Conservation (phyloP, 1,140 invertebrate genomes). For the Drosophila lowei region DNA sequence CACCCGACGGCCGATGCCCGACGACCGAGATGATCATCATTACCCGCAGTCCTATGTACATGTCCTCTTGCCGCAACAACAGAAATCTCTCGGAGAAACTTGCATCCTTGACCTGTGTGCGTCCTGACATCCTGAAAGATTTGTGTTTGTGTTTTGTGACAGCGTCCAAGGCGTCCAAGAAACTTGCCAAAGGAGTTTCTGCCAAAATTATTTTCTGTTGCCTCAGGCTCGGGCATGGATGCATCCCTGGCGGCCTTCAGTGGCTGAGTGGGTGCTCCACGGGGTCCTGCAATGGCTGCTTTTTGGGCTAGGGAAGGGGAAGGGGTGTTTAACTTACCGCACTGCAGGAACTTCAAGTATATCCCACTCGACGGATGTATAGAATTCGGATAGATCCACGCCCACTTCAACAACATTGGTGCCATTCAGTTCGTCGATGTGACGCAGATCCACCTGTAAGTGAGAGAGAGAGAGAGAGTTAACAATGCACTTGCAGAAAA, state of each 20-base stretch:
- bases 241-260: background rate
- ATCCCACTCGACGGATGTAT: slow-evolving; percentile 99
- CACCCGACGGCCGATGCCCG: background rate
- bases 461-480: background rate
- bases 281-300: background rate
- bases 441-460: slow-evolving; percentile 92
- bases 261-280: background rate
- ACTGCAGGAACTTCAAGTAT: slow-evolving; percentile 97
- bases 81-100: slow-evolving; percentile 8
- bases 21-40: slow-evolving; percentile 19
- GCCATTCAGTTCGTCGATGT: slow-evolving; percentile 92
- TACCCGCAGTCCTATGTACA: background rate
- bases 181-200: slow-evolving; percentile 71
- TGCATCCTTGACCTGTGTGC: slow-evolving; percentile 66
- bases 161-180: slow-evolving; percentile 60
- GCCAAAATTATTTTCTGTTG: slow-evolving; percentile 53
- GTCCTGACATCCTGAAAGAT: slow-evolving; percentile 57
- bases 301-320: background rate
- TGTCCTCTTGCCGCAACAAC: background rate
- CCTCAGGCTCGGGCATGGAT: slow-evolving; percentile 15
- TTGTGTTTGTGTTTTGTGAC: slow-evolving; percentile 78
- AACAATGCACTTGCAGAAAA: background rate
- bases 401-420: slow-evolving; percentile 93
- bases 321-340: slow-evolving; percentile 85
- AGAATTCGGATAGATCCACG: slow-evolving; percentile 97